Base-by-base conservation (phyloP, 2,113 vertebrate genomes). In the Aphyosemion australe region DNA sequence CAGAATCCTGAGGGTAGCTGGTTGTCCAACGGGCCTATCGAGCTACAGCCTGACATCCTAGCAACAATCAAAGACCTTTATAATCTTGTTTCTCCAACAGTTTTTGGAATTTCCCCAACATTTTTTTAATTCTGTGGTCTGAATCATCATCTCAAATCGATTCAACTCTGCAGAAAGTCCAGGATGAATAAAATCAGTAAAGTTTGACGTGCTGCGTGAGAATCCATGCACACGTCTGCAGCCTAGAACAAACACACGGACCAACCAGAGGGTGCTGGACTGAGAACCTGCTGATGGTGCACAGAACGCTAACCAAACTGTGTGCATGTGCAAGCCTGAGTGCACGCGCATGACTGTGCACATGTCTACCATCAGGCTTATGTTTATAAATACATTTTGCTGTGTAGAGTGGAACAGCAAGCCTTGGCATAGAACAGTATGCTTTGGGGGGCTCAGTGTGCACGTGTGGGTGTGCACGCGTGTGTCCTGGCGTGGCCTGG, bases 331-430 rank as follows among this genome's bases (percentile, higher is more conserved):
- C 18, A 58, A 49, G 63, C n/a, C 32, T 53, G 72, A 54, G 66
- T 50, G 49, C 13, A 51, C 20, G 65, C 46, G 41, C 18, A 15
- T 18, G 12, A 15, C 60, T 11, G 37, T 2, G 63, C 45, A 55
- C 70, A 69, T 46, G 77, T 87, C 78, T 80, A 75, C 64, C 74
- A 72, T 79, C 74, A 55, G 78, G 88, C 86, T 87, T 87, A 85
- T 65, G 72, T 74, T 89, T 93, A 92, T 90, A 93, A 93, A 92
- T 92, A 93, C 82, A 90, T 92, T 92, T 90, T 93, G 91, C 91
- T 92, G 90, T 86, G 89, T 85, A 76, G 76, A 83, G 88, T 83
- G 87, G 84, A 89, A 90, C 84, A 66, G 76, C 74, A 80, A 75
- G 81, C 71, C 79, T 87, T 84, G 85, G 87, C 82, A 88, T 73